These are phyloP conservation scores for Nyctereutes procyonoides DNA, from an alignment of 2,113 vertebrate genomes.

Conservation along the genomic window DNA sequence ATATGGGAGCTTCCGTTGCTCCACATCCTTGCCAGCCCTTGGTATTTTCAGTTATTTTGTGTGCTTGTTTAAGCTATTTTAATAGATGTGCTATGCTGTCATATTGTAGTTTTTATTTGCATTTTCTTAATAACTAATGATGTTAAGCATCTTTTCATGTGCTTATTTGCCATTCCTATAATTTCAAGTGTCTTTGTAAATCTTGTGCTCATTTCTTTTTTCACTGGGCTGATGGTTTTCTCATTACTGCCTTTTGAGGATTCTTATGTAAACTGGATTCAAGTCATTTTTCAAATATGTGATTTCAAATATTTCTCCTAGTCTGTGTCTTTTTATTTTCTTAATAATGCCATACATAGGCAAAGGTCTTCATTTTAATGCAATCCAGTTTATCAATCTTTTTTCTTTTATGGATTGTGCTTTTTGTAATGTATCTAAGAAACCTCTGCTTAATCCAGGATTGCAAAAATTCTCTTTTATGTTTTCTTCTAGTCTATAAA, in stretches of 20 bases:
- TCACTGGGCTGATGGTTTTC: neutral
- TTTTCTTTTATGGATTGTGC: neutral
- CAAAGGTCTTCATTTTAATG: neutral
- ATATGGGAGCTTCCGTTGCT: neutral
- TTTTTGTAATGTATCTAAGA: neutral
- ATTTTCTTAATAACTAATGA: neutral
- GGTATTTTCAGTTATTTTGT: neutral
- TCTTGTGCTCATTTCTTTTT: neutral
- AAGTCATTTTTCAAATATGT: neutral
- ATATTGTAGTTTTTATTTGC: neutral
- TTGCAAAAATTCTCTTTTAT: neutral
- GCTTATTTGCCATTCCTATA: neutral
- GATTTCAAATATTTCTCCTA: constrained; percentile 23
- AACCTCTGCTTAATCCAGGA: neutral
- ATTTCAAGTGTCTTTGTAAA: neutral
- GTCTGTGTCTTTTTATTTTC: neutral
- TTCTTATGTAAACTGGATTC: neutral
- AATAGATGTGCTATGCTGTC: neutral
- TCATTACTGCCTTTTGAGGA: neutral
- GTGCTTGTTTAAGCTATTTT: neutral
- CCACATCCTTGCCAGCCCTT: neutral
- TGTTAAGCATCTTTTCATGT: neutral
- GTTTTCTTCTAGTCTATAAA: neutral
- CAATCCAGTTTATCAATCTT: neutral
- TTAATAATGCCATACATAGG: neutral